These are phyloP conservation scores for Rhinichthys klamathensis DNA, from an alignment of 2,113 vertebrate genomes.

Conservation along the genomic window DNA sequence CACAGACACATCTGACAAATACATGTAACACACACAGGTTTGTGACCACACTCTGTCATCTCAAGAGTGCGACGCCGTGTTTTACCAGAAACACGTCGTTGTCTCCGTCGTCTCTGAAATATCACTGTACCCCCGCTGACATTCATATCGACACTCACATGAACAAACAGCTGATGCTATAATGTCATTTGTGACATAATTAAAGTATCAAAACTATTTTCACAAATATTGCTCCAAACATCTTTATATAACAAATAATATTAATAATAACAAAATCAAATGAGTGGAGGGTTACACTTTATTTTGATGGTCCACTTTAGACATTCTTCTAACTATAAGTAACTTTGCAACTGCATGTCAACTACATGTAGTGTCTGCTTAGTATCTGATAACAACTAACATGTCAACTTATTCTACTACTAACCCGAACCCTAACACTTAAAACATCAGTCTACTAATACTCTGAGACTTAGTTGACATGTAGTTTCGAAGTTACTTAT, in stretches of 20 bases:
- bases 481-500: too few relatives aligned
- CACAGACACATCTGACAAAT: conserved; percentile 36
- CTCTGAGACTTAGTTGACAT: too few relatives aligned
- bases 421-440: too few relatives aligned
- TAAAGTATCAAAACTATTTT: not conserved
- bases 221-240: not conserved
- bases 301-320: too few relatives aligned
- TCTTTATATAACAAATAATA: not conserved
- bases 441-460: too few relatives aligned
- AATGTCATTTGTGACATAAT: not conserved
- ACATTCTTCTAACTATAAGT: too few relatives aligned
- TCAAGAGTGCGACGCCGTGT: conserved; percentile 50
- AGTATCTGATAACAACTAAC: too few relatives aligned
- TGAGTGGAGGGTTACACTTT: not conserved
- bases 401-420: too few relatives aligned
- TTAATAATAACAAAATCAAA: not conserved
- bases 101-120: conserved; percentile 50
- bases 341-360: too few relatives aligned
- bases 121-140: conserved; percentile 52
- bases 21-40: conserved; percentile 46
- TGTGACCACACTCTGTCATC: conserved; percentile 63
- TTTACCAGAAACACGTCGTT: conserved; percentile 63
- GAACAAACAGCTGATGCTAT: conserved; percentile 12
- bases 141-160: conserved; percentile 36
- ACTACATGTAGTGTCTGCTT: too few relatives aligned